A percentile compares a stretch with the other conserved stretches of the same genome.
Evolutionary conservation across 2,888 invertebrate species (phyloP).

Genomic region (Tetragnatha montana): DNA sequence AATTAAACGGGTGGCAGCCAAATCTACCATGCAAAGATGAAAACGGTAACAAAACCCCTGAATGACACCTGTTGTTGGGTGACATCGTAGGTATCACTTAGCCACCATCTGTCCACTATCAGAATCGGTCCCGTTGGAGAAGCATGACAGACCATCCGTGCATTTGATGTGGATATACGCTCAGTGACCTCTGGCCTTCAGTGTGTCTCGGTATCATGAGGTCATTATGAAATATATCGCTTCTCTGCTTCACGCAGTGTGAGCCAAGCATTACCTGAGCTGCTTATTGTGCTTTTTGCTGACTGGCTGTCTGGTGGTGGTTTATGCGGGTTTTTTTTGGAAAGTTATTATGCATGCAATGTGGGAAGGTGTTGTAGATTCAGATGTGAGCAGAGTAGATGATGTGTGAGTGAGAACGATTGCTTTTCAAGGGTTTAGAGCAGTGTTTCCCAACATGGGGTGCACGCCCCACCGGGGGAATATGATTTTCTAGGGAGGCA

Average conservation of each 20-base stretch:
- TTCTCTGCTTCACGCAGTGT: slow-evolving; percentile 38
- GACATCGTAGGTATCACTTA: not conserved
- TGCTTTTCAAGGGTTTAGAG: too few species aligned
- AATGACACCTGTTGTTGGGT: not conserved
- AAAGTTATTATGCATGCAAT: too few species aligned
- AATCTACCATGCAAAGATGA: not conserved
- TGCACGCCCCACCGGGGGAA: too few species aligned
- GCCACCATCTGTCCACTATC: not conserved
- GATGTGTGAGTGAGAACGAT: too few species aligned
- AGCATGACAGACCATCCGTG: slow-evolving; percentile 49
- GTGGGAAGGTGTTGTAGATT: too few species aligned
- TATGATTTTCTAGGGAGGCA: too few species aligned
- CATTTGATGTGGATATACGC: slow-evolving; percentile 18
- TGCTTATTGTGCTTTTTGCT: slow-evolving; percentile 12
- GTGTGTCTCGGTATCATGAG: slow-evolving; percentile 41
- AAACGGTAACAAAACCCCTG: not conserved
- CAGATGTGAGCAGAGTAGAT: too few species aligned
- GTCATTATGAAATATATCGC: slow-evolving; percentile 50
- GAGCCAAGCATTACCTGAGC: slow-evolving; percentile 35
- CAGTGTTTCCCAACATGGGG: too few species aligned
- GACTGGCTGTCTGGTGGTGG: not conserved
- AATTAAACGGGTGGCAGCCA: not conserved
- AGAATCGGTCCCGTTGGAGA: not conserved
- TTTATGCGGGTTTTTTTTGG: too few species aligned
- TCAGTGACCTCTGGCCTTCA: slow-evolving; percentile 55